Evolutionary conservation across 2,113 vertebrate genomes (phyloP).

Genomic region (Phalacrocorax brasilianus): DNA sequence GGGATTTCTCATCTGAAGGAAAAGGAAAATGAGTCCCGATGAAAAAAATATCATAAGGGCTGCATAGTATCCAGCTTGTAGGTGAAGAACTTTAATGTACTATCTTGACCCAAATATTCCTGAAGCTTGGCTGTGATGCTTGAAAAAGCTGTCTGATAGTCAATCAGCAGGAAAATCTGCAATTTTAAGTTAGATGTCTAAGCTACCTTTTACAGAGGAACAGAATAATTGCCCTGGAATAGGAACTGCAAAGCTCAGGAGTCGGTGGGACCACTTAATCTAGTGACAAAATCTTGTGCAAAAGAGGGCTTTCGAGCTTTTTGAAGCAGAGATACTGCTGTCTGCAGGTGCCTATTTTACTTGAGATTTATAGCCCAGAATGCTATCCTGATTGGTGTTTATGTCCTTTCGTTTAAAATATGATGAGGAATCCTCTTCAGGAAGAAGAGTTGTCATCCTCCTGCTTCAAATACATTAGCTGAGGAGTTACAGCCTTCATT

Average conservation of each 20-base stretch:
- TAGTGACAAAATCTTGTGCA: background rate
- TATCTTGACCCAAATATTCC: background rate
- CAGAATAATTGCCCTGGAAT: background rate
- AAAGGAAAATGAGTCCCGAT: background rate
- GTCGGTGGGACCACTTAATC: background rate
- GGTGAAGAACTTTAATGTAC: background rate
- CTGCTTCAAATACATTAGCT: background rate
- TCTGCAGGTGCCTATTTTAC: background rate
- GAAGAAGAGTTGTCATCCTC: background rate
- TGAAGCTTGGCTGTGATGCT: background rate
- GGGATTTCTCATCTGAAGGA: background rate
- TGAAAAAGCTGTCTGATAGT: background rate
- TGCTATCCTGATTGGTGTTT: background rate
- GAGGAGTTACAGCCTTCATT: background rate
- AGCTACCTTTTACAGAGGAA: background rate
- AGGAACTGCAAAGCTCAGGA: background rate
- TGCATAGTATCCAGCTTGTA: background rate
- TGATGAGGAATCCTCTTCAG: background rate
- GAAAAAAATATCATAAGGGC: background rate
- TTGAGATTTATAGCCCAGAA: background rate
- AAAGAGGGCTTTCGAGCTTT: background rate
- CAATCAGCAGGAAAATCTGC: background rate
- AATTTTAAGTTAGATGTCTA: background rate
- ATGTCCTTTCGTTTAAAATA: background rate
- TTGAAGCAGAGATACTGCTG: background rate